Evolutionary conservation across 2,113 vertebrate genomes (phyloP), one percentile per base, ranked within the genome.

Genomic region (Excalfactoria chinensis): DNA sequence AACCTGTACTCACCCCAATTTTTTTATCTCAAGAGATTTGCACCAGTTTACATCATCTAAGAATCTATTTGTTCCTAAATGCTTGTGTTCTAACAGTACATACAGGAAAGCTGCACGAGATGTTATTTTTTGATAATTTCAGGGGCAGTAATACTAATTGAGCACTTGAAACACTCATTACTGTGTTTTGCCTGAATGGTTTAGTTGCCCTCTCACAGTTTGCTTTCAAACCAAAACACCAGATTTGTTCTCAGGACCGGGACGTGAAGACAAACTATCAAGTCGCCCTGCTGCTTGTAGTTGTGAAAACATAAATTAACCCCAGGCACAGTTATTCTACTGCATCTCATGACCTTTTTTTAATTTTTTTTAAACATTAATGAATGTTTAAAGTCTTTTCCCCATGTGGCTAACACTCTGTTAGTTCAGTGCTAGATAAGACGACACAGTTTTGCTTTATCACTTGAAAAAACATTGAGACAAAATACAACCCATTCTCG

Each of bases 391-490:
- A 93, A 95, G 40, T 74, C 82, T 85, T 88, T 85, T 80, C 90
- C 87, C 95, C 46, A 4, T 89, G 89, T 94, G 94, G 89, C 66
- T 95, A 90, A 91, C 86, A 92, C 77, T 82, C 77, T 89, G 84
- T 87, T 91, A 87, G 86, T 87, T 96, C 89, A 72, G 0, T 59
- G 69, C 86, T 89, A 94, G 90, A 96, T 94, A 96, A 96, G 95
- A 93, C 25, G 0, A 81, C 59, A 16, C 88, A 77, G 86, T 93
- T 96, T 95, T 94, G 55, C 89, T 95, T 97, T 97, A 97, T 98
- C 96, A 88, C 89, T 96, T 87, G 90, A 90, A 97, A 97, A 97
- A 97, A 96, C 72, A 86, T 93, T 96, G 95, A 95, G 92, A 94
- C 80, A 76, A 64, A 95, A 84, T 93, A 93, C 73, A 95, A 67